A percentile compares a stretch with the other conserved stretches of the same genome.
Conservation (phyloP, 2,113 vertebrate genomes). For the Eurypyga helias region DNA sequence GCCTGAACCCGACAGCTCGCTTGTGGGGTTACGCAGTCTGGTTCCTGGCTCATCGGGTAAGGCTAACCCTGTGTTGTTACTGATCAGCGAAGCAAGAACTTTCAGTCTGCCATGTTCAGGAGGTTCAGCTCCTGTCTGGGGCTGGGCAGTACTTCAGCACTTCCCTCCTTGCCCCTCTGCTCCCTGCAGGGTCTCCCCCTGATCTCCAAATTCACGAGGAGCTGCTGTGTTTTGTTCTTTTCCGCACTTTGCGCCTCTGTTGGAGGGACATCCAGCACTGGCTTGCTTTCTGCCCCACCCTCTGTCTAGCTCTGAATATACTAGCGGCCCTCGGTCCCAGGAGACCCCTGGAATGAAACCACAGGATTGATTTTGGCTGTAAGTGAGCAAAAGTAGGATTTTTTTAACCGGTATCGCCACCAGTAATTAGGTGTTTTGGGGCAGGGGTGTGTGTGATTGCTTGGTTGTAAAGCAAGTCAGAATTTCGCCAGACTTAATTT, state of each 20-base stretch:
- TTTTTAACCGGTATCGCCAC: background rate
- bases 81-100: background rate
- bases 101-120: background rate
- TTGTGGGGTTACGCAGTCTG: background rate
- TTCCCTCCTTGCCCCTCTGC: background rate
- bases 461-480: background rate
- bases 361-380: background rate
- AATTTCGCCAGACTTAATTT: slow-evolving; percentile 12
- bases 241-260: background rate
- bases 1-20: background rate
- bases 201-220: background rate
- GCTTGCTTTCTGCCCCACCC: background rate
- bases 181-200: background rate
- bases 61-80: background rate
- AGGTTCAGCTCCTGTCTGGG: background rate
- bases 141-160: background rate
- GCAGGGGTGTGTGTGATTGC: background rate
- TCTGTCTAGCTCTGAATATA: background rate
- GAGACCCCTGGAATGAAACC: background rate
- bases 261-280: background rate
- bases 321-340: background rate
- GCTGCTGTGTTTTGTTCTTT: background rate
- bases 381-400: background rate
- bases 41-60: background rate
- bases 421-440: background rate